Evolutionary conservation across 2,113 vertebrate genomes (phyloP).

Genomic region (Argyrosomus japonicus): DNA sequence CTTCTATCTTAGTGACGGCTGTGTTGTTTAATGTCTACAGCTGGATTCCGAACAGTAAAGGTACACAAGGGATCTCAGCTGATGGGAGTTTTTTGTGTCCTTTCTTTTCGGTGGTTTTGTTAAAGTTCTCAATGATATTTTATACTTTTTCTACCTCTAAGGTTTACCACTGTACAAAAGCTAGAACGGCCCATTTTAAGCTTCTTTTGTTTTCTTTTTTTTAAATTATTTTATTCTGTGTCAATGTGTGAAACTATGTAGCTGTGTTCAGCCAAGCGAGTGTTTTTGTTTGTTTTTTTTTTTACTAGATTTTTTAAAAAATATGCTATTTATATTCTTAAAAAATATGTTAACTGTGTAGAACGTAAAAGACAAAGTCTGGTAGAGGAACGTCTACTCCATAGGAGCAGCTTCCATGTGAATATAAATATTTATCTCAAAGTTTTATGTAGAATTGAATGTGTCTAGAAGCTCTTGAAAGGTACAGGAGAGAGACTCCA

Average conservation of each 20-base stretch:
- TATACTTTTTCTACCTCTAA: conserved; percentile 75
- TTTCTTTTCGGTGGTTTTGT: conserved; percentile 29
- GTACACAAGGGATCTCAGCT: neutral
- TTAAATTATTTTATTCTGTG: neutral
- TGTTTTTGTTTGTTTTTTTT: conserved; percentile 14
- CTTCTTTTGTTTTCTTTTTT: conserved; percentile 19
- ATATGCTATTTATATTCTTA: conserved; percentile 69
- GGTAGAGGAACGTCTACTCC: conserved; percentile 35
- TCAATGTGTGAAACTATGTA: conserved; percentile 41
- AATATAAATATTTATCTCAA: conserved; percentile 62
- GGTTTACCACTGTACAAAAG: conserved; percentile 73
- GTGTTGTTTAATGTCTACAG: conserved; percentile 5
- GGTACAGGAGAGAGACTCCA: conserved; percentile 17
- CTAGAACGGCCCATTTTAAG: conserved; percentile 39
- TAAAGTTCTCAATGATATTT: conserved; percentile 55
- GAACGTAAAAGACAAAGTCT: conserved; percentile 31
- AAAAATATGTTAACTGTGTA: conserved; percentile 33
- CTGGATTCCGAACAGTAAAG: neutral
- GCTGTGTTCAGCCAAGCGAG: conserved; percentile 14
- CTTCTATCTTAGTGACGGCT: neutral
- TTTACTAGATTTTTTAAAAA: conserved; percentile 25
- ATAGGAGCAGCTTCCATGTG: conserved; percentile 24
- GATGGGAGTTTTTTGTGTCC: neutral
- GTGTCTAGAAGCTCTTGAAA: conserved; percentile 12
- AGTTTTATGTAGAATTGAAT: conserved; percentile 38